Evolutionary conservation across 2,888 invertebrate species (phyloP).

Genomic region (Plebejus melissa): DNA sequence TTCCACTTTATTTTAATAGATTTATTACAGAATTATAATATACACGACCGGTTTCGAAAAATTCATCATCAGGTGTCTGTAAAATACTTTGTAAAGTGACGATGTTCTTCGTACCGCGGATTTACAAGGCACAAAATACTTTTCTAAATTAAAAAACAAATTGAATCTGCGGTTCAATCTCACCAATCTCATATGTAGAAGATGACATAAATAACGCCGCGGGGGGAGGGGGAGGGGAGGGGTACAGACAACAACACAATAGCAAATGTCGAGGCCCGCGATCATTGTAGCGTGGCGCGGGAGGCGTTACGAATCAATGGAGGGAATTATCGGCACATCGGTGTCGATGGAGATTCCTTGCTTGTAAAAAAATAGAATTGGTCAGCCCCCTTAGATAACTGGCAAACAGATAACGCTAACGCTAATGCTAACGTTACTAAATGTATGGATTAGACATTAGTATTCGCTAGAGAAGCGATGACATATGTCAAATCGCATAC

Average conservation of each 20-base stretch:
- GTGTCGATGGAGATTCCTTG: slow-evolving; percentile 46
- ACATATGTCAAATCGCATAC: too few relatives aligned
- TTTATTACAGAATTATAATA: too few relatives aligned
- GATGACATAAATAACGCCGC: slow-evolving; percentile 59
- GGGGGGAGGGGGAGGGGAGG: slow-evolving; percentile 55
- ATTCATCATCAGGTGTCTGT: too few relatives aligned
- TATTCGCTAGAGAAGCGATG: too few relatives aligned
- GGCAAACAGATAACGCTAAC: too few relatives aligned
- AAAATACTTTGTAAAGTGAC: not conserved
- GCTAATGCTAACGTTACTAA: too few relatives aligned
- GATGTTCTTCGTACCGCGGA: not conserved
- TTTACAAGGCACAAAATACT: not conserved
- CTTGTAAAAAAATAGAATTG: slow-evolving; percentile 4
- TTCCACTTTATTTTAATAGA: too few relatives aligned
- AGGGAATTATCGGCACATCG: slow-evolving; percentile 74
- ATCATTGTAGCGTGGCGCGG: slow-evolving; percentile 77
- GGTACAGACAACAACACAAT: slow-evolving; percentile 70
- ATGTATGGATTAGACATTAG: too few relatives aligned
- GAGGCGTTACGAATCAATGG: slow-evolving; percentile 80
- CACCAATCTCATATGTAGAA: slow-evolving; percentile 23
- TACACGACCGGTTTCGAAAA: too few relatives aligned
- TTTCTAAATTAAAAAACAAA: slow-evolving; percentile 19
- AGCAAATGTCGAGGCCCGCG: slow-evolving; percentile 76
- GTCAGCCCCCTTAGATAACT: not conserved
- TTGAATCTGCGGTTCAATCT: slow-evolving; percentile 27